Percentiles rank a stretch among this genome's conserved stretches.
These are phyloP conservation scores for Hybos culiciformis DNA, from an alignment of 2,888 invertebrate genomes.

Conservation along the genomic window DNA sequence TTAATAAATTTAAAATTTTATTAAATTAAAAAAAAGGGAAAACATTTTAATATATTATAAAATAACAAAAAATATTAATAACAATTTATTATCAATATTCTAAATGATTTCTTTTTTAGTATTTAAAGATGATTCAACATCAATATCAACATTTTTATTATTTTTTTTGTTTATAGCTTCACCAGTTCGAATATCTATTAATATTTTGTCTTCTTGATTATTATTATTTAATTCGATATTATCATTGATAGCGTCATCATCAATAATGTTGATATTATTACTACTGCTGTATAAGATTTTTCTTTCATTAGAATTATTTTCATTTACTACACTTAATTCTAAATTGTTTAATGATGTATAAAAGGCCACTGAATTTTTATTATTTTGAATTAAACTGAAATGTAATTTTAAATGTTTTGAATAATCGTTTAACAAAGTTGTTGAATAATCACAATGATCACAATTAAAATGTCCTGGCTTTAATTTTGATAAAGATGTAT, in stretches of 20 bases:
- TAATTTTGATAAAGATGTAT: constrained; percentile 45
- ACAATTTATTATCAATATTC: too few species aligned
- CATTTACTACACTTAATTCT: constrained; percentile 27
- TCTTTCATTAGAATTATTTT: background rate
- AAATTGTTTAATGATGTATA: constrained; percentile 31
- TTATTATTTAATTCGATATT: background rate
- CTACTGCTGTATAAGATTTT: background rate
- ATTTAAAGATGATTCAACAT: too few species aligned
- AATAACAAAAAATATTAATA: too few species aligned
- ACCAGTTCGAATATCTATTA: background rate
- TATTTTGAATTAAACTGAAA: constrained; percentile 39
- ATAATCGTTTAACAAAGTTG: constrained; percentile 56
- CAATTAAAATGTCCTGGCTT: constrained; percentile 52
- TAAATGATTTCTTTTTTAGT: too few species aligned
- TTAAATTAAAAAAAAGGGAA: too few species aligned
- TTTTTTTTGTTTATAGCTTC: background rate
- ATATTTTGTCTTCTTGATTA: background rate
- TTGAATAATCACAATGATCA: constrained; percentile 70
- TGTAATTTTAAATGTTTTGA: constrained; percentile 70
- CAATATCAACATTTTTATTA: background rate
- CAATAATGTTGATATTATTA: background rate
- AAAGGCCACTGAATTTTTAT: constrained; percentile 28
- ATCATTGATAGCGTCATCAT: background rate
- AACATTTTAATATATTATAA: too few species aligned
- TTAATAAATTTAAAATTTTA: too few species aligned